A percentile compares a stretch with the other conserved stretches of the same genome.
These are phyloP conservation scores for Beris morrisii DNA, from an alignment of 2,888 invertebrate species.

Conservation along the genomic window DNA sequence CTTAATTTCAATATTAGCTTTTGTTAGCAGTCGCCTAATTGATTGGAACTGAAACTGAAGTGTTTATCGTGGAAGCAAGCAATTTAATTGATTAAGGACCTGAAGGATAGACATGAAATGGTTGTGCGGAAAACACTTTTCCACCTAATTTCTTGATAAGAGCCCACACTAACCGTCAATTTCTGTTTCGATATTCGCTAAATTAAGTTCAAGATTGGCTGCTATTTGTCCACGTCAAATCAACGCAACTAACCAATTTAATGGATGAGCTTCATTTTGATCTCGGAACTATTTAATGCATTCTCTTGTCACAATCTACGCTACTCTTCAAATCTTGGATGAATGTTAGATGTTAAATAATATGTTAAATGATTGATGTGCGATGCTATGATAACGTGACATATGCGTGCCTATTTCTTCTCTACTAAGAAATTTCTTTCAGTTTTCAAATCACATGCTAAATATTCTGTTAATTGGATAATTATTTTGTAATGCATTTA, in stretches of 20 bases:
- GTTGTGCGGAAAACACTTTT: constrained; percentile 11
- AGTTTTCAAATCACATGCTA: constrained; percentile 8
- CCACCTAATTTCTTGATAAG: constrained; percentile 9
- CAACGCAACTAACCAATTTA: too few species aligned
- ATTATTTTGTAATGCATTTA: constrained; percentile 1
- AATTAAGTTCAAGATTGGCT: constrained; percentile 3
- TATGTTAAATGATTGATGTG: too few species aligned
- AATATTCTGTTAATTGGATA: constrained; percentile 29
- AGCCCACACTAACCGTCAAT: not conserved
- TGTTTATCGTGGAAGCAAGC: constrained; percentile 5
- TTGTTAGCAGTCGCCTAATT: too few species aligned
- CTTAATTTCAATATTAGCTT: too few species aligned
- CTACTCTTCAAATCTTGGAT: constrained; percentile 25
- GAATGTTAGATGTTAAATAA: constrained; percentile 32
- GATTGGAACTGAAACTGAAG: too few species aligned
- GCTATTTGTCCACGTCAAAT: too few species aligned
- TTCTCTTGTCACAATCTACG: not conserved
- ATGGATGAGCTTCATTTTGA: too few species aligned
- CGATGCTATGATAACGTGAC: too few species aligned
- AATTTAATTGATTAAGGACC: constrained; percentile 15
- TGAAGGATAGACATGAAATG: constrained; percentile 17
- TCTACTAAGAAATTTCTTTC: constrained; percentile 1
- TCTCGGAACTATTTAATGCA: not conserved
- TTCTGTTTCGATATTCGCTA: constrained; percentile 1
- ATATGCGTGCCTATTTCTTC: not conserved